phyloP scores from a whole-genome alignment of 1,140 invertebrate genomes.

The Stenopsyche tienmushanensis region DNA sequence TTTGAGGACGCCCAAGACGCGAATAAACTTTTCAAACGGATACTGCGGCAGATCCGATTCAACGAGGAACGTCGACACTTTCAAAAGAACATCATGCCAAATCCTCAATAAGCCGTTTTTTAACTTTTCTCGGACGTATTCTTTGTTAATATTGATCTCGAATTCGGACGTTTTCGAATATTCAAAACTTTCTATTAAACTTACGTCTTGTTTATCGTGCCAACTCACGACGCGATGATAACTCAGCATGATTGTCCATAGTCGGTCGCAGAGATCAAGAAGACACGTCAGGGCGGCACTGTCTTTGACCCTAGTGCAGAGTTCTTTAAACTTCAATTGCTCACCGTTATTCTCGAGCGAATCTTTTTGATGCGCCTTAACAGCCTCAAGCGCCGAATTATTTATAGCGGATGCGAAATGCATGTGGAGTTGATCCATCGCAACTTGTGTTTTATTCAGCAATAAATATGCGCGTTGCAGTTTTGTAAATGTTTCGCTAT shows the following conservation, averaged over 20 bases:
- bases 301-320: constrained; percentile 76
- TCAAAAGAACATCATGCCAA: constrained; percentile 93
- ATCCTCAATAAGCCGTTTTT: constrained; percentile 81
- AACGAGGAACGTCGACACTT: constrained; percentile 78
- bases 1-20: constrained; percentile 84
- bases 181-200: constrained; percentile 42
- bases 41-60: constrained; percentile 77
- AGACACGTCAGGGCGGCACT: constrained; percentile 84
- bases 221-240: constrained; percentile 81
- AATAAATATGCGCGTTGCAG: constrained; percentile 83
- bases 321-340: constrained; percentile 73
- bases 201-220: constrained; percentile 64
- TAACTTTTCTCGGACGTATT: constrained; percentile 86
- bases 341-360: constrained; percentile 42
- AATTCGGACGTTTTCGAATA: constrained; percentile 54
- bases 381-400: constrained; percentile 77
- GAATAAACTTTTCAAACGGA: constrained; percentile 94
- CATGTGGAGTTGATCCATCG: constrained; percentile 93
- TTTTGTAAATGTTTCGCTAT: constrained; percentile 71
- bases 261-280: constrained; percentile 75
- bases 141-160: constrained; percentile 67
- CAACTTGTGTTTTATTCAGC: constrained; percentile 83
- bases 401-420: constrained; percentile 94
- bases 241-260: constrained; percentile 80
- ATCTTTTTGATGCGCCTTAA: constrained; percentile 64